Conservation (phyloP, 2,797 vertebrate genomes). For the Allochrocebus solatus region DNA sequence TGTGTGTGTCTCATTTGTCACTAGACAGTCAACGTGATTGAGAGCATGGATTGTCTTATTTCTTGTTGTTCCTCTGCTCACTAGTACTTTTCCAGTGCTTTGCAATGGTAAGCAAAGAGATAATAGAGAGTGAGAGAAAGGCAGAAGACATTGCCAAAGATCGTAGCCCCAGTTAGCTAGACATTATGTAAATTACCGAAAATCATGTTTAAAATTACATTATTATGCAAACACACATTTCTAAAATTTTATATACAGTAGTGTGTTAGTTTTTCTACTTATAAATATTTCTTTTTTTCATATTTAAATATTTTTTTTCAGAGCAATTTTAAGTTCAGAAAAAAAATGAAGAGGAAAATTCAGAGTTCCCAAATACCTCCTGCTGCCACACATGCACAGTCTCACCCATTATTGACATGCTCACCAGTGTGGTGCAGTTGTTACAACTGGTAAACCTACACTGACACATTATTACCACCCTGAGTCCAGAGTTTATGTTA, state of each 20-base stretch:
- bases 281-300: background rate
- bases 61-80: background rate
- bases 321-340: background rate
- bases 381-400: rapidly evolving
- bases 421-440: rapidly evolving
- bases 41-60: background rate
- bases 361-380: background rate
- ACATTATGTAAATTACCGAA: background rate
- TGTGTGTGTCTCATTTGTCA: background rate
- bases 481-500: too few relatives aligned
- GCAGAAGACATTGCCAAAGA: background rate
- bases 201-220: background rate
- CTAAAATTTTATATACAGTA: background rate
- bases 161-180: background rate
- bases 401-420: background rate
- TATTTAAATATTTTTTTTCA: background rate
- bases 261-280: background rate
- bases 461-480: background rate
- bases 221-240: background rate
- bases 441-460: background rate
- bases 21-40: background rate
- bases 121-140: background rate
- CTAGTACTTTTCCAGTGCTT: background rate
- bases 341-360: background rate
- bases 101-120: background rate